A percentile compares a stretch with the other conserved stretches of the same genome.
Evolutionary conservation across 2,888 invertebrate genomes (phyloP).

Genomic region (Eudasyphora cyanicolor): DNA sequence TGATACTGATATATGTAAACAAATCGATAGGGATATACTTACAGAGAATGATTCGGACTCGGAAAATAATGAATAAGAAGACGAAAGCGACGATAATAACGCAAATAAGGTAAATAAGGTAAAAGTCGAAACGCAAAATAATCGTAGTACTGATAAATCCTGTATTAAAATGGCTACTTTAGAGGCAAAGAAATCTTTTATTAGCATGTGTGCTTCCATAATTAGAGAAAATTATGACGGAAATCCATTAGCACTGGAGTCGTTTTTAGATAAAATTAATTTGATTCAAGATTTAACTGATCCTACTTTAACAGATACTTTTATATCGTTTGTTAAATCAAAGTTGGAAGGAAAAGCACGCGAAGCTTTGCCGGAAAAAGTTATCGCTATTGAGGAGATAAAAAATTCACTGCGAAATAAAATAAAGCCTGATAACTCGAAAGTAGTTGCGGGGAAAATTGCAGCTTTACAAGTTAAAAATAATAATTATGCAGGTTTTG

Average conservation of each 20-base stretch:
- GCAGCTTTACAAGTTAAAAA: too few species aligned
- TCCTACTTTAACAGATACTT: constrained; percentile 1
- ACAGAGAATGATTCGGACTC: constrained; percentile 21
- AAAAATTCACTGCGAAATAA: too few species aligned
- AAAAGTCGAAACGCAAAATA: background rate
- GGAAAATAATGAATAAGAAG: background rate
- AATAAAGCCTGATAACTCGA: too few species aligned
- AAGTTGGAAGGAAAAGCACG: constrained; percentile 35
- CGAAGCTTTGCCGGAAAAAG: constrained; percentile 26
- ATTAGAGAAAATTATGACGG: constrained; percentile 46
- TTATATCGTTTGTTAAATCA: constrained; percentile 36
- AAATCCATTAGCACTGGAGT: constrained; percentile 29
- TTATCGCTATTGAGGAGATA: background rate
- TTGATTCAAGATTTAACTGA: constrained; percentile 38
- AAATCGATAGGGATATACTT: constrained; percentile 7
- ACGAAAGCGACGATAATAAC: background rate
- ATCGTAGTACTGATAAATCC: background rate
- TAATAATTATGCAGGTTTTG: constrained; percentile 42
- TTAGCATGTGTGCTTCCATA: constrained; percentile 45
- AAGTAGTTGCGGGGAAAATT: too few species aligned
- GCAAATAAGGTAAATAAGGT: too few species aligned
- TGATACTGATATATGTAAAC: background rate
- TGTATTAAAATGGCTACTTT: constrained; percentile 24
- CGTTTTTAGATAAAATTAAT: constrained; percentile 31
- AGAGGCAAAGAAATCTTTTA: constrained; percentile 44